A percentile compares a stretch with the other conserved stretches of the same genome.
phyloP scores from a whole-genome alignment of 2,113 vertebrate genomes.

The Telmatochromis sp. region DNA sequence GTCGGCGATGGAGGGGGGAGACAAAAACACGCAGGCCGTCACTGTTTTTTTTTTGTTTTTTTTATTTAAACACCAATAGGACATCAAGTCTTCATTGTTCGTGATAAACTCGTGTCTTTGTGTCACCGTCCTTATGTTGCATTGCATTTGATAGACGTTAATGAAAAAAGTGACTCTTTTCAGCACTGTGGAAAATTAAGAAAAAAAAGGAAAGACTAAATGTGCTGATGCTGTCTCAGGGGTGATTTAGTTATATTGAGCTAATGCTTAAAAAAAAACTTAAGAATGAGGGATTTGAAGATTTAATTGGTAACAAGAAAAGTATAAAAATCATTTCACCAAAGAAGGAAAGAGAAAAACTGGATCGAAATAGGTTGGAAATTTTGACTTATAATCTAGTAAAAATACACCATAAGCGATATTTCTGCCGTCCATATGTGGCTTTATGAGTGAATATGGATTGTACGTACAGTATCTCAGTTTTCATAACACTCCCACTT shows the following conservation, averaged over 20 bases:
- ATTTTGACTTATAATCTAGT: neutral
- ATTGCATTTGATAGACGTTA: constrained; percentile 38
- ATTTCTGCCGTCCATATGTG: neutral
- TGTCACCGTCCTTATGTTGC: constrained; percentile 54
- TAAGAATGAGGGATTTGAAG: neutral
- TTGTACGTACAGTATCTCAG: neutral
- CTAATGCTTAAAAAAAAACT: neutral
- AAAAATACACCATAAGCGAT: neutral
- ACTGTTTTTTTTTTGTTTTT: neutral
- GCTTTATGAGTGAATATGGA: neutral
- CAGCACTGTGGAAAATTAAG: neutral
- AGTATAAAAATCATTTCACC: neutral
- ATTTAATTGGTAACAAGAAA: neutral
- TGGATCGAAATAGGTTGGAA: neutral
- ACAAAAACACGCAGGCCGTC: constrained; percentile 36
- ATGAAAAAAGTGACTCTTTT: constrained; percentile 50
- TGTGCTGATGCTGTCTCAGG: constrained; percentile 14
- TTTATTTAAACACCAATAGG: constrained; percentile 38
- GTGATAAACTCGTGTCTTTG: constrained; percentile 52
- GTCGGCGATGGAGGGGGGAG: neutral
- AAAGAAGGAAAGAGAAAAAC: neutral
- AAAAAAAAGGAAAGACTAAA: neutral
- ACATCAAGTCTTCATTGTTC: constrained; percentile 53
- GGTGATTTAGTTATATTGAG: neutral
- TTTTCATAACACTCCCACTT: neutral